Base-by-base conservation (phyloP, 2,888 invertebrate species). In the Pristionchus fissidentatus region DNA sequence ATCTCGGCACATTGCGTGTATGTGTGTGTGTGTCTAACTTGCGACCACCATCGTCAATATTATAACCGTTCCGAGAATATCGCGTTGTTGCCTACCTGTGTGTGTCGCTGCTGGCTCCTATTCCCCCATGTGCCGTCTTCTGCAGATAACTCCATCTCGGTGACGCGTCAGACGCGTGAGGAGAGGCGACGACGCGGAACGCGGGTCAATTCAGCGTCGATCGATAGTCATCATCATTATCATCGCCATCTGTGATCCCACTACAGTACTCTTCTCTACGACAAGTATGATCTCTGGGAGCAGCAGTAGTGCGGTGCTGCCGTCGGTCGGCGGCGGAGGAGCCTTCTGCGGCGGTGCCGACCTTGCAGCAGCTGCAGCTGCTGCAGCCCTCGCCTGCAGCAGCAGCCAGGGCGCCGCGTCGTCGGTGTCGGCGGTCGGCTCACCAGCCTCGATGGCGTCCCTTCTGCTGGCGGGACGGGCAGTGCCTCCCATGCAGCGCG, bases 201-300 rank as follows among this genome's bases (percentile, higher is more conserved):
- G n/a, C n/a, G n/a, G n/a, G n/a, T n/a, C n/a, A n/a, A n/a, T n/a
- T n/a, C n/a, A 10, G 22, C 29, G 13, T 70, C 38, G 41, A 41
- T 22, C n/a, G 3, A 3, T 38, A 70, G 41, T 8, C 73, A n/a
- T n/a, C n/a, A n/a, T n/a, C n/a, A n/a, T n/a, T n/a, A n/a, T n/a
- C 41, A 7, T 38, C 66, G 8, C 43, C 43, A 29, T 0, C 49
- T 29, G 26, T 32, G 4, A 49, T 15, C n/a, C n/a, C n/a, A n/a
- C n/a, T n/a, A n/a, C 49, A 49, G 46, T 77, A 32, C 35, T 22
- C 46, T 29, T 49, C 49, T 35, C 19, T 22, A 29, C 19, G 49
- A 35, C 35, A 32, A 32, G 46, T 77, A 79, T 79, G 79, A 79
- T 79, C 1, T 79, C 79, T 0, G 79, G 79, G n/a, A 57, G 79